Conservation (phyloP, 2,113 vertebrate genomes). For the Kryptolebias marmoratus region DNA sequence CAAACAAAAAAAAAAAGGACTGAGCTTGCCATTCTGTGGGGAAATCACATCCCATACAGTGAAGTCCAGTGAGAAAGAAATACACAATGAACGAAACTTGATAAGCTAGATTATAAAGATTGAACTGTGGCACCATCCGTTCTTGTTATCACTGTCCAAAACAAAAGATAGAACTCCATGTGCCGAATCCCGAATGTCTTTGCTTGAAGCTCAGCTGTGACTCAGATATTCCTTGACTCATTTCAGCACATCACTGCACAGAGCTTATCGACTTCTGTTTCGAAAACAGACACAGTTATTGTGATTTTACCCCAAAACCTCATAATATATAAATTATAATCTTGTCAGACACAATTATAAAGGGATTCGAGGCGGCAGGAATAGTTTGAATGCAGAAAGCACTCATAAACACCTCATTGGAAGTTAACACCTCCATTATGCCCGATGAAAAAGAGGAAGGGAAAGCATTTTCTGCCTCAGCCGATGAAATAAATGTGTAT, state of each 20-base stretch:
- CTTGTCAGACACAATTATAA: neutral
- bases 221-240: constrained; percentile 43
- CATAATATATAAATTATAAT: neutral
- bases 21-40: constrained; percentile 2
- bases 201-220: constrained; percentile 23
- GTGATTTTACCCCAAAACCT: neutral
- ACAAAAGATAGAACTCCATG: neutral
- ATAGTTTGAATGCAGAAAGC: neutral
- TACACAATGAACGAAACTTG: constrained; percentile 6
- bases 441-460: constrained; percentile 1
- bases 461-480: constrained; percentile 4
- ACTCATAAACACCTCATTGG: constrained; percentile 21
- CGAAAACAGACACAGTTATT: neutral
- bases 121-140: neutral
- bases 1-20: constrained; percentile 13
- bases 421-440: neutral
- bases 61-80: constrained; percentile 13
- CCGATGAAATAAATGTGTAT: neutral
- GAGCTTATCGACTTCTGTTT: constrained; percentile 21
- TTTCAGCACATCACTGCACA: constrained; percentile 45
- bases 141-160: constrained; percentile 1
- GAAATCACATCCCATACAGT: constrained; percentile 19
- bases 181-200: constrained; percentile 16
- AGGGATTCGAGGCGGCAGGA: neutral
- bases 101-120: constrained; percentile 4